Conservation (phyloP, 2,113 vertebrate species). For the Otus sunia region DNA sequence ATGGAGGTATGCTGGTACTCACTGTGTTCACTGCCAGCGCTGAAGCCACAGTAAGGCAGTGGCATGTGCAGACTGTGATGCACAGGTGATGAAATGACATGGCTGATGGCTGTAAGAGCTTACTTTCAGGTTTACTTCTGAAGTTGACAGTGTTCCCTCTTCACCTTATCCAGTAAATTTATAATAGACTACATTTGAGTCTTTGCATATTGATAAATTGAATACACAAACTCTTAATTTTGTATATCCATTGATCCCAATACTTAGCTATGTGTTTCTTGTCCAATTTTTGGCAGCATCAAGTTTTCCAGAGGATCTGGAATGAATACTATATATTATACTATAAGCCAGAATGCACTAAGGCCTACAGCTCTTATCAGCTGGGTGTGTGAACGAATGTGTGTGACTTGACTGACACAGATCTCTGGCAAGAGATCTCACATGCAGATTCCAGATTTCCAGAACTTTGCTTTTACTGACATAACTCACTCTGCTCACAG, state of each 20-base stretch:
- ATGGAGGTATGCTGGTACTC: rapidly evolving
- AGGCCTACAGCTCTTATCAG: background rate
- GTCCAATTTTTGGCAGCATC: background rate
- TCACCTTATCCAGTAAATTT: background rate
- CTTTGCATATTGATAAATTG: background rate
- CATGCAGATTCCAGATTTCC: background rate
- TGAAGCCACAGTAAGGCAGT: background rate
- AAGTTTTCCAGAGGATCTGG: background rate
- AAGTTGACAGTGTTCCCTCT: background rate
- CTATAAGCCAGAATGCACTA: background rate
- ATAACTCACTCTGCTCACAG: background rate
- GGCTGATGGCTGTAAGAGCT: background rate
- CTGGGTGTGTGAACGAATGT: background rate
- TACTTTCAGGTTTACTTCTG: background rate
- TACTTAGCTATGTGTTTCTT: background rate
- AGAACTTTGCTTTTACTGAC: background rate
- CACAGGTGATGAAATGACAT: background rate
- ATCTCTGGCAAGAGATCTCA: background rate
- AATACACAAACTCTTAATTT: background rate
- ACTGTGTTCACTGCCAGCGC: rapidly evolving
- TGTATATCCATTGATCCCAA: background rate
- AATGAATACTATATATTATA: background rate
- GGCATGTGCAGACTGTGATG: background rate
- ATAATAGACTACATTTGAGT: background rate
- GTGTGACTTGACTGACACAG: background rate